Conservation (phyloP, 2,888 invertebrate genomes). For the Glomeris marginata region DNA sequence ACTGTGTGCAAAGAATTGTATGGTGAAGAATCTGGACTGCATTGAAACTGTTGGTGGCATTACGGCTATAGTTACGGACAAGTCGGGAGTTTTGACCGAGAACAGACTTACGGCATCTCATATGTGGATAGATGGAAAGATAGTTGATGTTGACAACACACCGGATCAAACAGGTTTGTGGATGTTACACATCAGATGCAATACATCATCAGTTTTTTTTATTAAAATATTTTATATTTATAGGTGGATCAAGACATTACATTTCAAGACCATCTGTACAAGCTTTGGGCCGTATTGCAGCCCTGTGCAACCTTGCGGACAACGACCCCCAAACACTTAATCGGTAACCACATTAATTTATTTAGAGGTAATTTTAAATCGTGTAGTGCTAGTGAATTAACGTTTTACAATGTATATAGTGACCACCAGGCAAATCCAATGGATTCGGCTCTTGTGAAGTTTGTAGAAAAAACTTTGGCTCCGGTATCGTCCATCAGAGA, state of each 20-base stretch:
- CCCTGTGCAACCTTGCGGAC: slow-evolving; percentile 65
- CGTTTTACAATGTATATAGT: too few relatives aligned
- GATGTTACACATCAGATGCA: too few relatives aligned
- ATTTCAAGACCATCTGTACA: slow-evolving; percentile 48
- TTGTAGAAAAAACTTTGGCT: slow-evolving; percentile 80
- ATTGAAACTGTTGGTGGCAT: slow-evolving; percentile 98
- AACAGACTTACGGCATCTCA: slow-evolving; percentile 99
- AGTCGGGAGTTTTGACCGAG: slow-evolving; percentile 95
- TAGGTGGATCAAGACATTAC: not conserved
- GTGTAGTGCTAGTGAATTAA: too few relatives aligned
- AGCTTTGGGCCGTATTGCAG: slow-evolving; percentile 82
- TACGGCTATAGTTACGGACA: slow-evolving; percentile 99
- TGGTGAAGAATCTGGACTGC: slow-evolving; percentile 98
- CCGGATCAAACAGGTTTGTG: slow-evolving; percentile 29
- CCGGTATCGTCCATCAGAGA: slow-evolving; percentile 69
- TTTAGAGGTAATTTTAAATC: too few relatives aligned
- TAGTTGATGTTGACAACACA: slow-evolving; percentile 96
- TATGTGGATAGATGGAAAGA: slow-evolving; percentile 97
- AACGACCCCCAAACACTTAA: too few relatives aligned
- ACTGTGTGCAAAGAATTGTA: slow-evolving; percentile 97
- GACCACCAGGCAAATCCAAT: slow-evolving; percentile 58
- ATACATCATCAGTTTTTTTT: too few relatives aligned
- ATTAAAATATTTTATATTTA: not conserved
- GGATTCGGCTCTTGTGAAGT: slow-evolving; percentile 82
- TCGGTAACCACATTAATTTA: too few relatives aligned